Evolutionary conservation across 2,888 invertebrate genomes (phyloP).

Genomic region (Ichneumoninae sp.): DNA sequence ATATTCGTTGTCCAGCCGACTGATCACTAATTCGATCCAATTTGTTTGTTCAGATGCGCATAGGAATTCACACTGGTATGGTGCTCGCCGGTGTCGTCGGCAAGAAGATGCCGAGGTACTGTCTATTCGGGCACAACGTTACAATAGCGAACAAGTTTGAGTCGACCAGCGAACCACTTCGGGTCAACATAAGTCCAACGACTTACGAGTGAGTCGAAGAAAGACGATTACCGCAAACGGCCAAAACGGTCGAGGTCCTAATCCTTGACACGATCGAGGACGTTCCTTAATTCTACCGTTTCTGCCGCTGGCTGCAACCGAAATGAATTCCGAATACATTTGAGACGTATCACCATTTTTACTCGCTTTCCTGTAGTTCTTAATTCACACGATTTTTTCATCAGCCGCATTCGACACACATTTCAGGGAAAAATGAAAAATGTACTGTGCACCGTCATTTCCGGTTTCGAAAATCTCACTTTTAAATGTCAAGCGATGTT

Average conservation of each 20-base stretch:
- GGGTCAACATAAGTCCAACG: constrained; percentile 97
- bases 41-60: constrained; percentile 91
- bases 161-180: constrained; percentile 95
- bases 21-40: constrained; percentile 11
- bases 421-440: no score
- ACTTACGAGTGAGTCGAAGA: constrained; percentile 92
- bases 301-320: neutral
- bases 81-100: constrained; percentile 98
- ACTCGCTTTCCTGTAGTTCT: no score
- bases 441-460: no score
- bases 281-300: neutral
- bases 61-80: constrained; percentile 96
- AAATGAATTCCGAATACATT: no score
- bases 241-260: no score
- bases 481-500: no score
- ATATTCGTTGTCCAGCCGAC: neutral
- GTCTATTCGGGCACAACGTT: constrained; percentile 97
- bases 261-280: no score
- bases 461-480: no score
- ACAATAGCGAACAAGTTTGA: constrained; percentile 98
- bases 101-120: constrained; percentile 96
- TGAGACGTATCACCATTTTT: no score
- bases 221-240: neutral
- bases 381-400: no score
- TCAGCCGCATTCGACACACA: no score